phyloP scores from a whole-genome alignment of 1,140 invertebrate genomes.

The Drosophila littoralis region DNA sequence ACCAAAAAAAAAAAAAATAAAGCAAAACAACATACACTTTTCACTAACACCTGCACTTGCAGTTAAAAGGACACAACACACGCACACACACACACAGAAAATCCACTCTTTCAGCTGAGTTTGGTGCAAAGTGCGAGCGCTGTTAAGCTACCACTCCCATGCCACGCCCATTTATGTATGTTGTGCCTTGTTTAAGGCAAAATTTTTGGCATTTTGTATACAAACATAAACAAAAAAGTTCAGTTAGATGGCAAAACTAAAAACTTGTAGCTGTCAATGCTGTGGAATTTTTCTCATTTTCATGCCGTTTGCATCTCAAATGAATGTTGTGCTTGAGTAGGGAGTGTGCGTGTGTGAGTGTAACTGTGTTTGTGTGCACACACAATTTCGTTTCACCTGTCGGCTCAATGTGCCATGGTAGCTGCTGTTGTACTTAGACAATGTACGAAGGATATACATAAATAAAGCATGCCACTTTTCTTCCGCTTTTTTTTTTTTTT shows the following conservation, averaged over 20 bases:
- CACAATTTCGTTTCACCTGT: slow-evolving; percentile 65
- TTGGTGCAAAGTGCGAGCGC: slow-evolving; percentile 32
- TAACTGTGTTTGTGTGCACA: slow-evolving; percentile 3
- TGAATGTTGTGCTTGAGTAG: slow-evolving; percentile 21
- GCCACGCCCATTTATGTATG: background rate
- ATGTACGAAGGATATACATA: slow-evolving; percentile 26
- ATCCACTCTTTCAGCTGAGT: slow-evolving; percentile 5
- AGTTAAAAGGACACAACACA: slow-evolving; percentile 26
- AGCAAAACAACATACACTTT: slow-evolving; percentile 1
- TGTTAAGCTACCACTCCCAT: slow-evolving; percentile 13
- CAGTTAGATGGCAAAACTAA: slow-evolving; percentile 10
- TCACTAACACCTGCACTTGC: slow-evolving; percentile 32
- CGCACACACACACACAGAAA: background rate
- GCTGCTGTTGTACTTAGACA: slow-evolving; percentile 30
- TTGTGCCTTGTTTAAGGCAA: slow-evolving; percentile 29
- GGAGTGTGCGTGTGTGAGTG: slow-evolving; percentile 1
- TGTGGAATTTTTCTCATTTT: slow-evolving; percentile 57
- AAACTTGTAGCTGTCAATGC: slow-evolving; percentile 58
- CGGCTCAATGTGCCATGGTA: slow-evolving; percentile 59
- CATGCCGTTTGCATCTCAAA: slow-evolving; percentile 47
- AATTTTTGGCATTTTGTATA: slow-evolving; percentile 37
- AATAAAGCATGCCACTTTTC: slow-evolving; percentile 22
- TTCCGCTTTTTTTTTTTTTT: background rate
- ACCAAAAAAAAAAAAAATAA: background rate
- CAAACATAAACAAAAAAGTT: background rate